These are phyloP conservation scores for Thalassarche chlororhynchos DNA, from an alignment of 2,113 vertebrate genomes.

Conservation along the genomic window DNA sequence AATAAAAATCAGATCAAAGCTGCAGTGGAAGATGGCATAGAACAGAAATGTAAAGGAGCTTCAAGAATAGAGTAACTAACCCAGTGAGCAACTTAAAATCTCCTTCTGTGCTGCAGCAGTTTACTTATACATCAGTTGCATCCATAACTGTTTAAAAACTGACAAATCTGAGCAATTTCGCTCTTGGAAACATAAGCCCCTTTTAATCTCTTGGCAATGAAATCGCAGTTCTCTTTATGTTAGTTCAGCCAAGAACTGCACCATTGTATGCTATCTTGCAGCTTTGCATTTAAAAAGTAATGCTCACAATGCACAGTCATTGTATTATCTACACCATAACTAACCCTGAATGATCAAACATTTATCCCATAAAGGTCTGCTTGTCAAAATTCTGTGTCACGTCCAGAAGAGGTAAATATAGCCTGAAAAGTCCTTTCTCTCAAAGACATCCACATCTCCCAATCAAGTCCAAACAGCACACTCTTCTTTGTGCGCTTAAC, in stretches of 20 bases:
- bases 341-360: not conserved
- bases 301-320: not conserved
- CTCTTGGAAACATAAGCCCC: slow-evolving; percentile 36
- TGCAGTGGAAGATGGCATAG: not conserved
- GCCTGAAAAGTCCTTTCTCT: not conserved
- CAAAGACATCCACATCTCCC: not conserved
- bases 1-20: not conserved
- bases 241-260: slow-evolving; percentile 27
- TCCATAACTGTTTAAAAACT: slow-evolving; percentile 19
- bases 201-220: slow-evolving; percentile 39
- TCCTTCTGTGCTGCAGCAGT: slow-evolving; percentile 3
- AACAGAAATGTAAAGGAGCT: not conserved
- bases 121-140: slow-evolving; percentile 10
- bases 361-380: not conserved
- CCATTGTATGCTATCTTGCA: not conserved
- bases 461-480: not conserved
- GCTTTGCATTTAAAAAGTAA: slow-evolving; percentile 43
- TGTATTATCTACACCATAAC: not conserved
- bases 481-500: not conserved
- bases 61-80: not conserved
- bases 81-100: not conserved
- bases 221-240: not conserved
- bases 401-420: not conserved
- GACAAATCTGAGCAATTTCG: slow-evolving; percentile 41
- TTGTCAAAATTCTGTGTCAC: not conserved